Base-by-base conservation (phyloP, 2,113 vertebrate species). In the Bubo bubo region DNA sequence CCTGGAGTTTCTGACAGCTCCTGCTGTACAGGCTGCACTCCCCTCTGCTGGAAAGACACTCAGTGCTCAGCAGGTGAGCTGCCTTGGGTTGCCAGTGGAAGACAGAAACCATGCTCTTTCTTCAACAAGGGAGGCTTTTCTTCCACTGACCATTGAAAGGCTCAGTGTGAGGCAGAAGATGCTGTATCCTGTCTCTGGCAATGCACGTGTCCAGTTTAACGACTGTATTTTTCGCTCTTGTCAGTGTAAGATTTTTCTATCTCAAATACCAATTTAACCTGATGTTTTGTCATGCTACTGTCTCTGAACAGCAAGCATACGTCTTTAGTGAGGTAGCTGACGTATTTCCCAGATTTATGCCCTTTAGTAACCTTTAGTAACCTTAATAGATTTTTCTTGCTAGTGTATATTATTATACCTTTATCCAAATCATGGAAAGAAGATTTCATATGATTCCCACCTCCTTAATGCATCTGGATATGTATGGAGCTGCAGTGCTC, bases 21-120 rank as follows among this genome's bases (percentile, higher is more conserved):
- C 2, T 37, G 86, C 80, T n/a, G 76, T 4, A 85, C 49, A 95
- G 93, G 84, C 96, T 96, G 88, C 86, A 95, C 95, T 79, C 94
- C 89, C 94, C 94, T 96, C 95, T 97, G 93, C 97, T 97, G 97
- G 95, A 93, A 77, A 83, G 83, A 94, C 45, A 9, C 21, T 52
- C 9, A 1, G 55, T 27, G 34, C 45, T 83, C 3, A 11, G 55
- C 6, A 9, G 77, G 63, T 0, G 1, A 80, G 22, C 17, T 35
- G 47, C 59, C 86, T 63, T 67, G 91, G 32, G 23, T 8, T 66
- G 50, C 55, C 70, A 6, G 5, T 14, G 47, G 86, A 52, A 75
- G 76, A 18, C 22, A 49, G 27, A 72, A 95, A 23, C 49, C 73
- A 20, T 2, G 22, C 30, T 91, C 53, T 10, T 12, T 10, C 86